Evolutionary conservation across 2,888 invertebrate species (phyloP).

Genomic region (Strigamia maritima): DNA sequence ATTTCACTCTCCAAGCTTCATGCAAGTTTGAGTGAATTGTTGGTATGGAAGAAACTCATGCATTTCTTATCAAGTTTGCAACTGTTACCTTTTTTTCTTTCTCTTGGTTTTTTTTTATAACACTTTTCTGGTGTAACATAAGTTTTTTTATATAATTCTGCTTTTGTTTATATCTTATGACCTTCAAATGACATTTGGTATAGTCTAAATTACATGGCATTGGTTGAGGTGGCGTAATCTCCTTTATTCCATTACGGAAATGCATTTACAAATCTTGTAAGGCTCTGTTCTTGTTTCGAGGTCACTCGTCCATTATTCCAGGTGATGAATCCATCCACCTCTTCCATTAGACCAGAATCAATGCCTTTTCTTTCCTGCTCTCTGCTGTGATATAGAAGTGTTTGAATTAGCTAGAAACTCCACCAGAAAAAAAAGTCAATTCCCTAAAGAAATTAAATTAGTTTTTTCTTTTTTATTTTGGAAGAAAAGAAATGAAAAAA

Average conservation of each 20-base stretch:
- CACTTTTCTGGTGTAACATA: background rate
- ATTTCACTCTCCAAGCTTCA: background rate
- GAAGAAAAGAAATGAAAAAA: background rate
- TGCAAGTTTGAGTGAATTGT: slow-evolving; percentile 15
- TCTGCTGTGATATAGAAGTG: background rate
- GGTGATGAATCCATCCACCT: slow-evolving; percentile 19
- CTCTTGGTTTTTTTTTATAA: background rate
- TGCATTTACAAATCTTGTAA: slow-evolving; percentile 27
- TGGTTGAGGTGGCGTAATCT: background rate
- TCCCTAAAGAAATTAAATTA: background rate
- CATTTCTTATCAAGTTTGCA: slow-evolving; percentile 10
- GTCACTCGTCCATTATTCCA: slow-evolving; percentile 25
- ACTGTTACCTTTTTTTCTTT: background rate
- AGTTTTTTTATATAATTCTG: background rate
- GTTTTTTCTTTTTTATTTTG: background rate
- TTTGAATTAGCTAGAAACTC: background rate
- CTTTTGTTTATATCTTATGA: background rate
- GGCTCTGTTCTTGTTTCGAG: slow-evolving; percentile 18
- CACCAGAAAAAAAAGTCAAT: background rate
- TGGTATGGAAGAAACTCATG: slow-evolving; percentile 5
- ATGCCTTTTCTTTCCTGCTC: background rate
- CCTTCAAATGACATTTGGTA: slow-evolving; percentile 12
- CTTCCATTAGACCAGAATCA: slow-evolving; percentile 20
- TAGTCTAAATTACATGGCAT: background rate
- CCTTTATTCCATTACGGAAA: slow-evolving; percentile 26